A percentile compares a stretch with the other conserved stretches of the same genome.
These are phyloP conservation scores for Graptemys geographica DNA, from an alignment of 2,797 vertebrate genomes.

Conservation along the genomic window DNA sequence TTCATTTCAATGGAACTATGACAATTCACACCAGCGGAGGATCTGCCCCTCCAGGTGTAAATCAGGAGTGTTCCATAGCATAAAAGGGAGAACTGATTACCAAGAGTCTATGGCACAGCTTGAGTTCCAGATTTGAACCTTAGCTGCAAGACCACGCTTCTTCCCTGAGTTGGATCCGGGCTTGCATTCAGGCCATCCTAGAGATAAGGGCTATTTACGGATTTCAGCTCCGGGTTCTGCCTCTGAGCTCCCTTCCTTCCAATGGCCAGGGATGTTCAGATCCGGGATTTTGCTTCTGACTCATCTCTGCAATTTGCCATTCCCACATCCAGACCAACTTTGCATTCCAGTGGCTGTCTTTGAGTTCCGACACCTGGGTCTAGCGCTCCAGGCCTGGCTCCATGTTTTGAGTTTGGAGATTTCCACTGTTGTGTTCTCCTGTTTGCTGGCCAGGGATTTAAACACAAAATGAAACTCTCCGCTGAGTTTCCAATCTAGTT, in stretches of 20 bases:
- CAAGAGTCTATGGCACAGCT: background rate
- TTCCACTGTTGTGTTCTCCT: accelerated
- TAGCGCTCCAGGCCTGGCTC: background rate
- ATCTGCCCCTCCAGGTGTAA: background rate
- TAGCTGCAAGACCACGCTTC: background rate
- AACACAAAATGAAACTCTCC: slow-evolving; percentile 22
- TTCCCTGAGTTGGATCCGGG: background rate
- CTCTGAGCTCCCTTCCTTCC: background rate
- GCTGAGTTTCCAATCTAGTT: slow-evolving; percentile 11
- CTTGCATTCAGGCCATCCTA: background rate
- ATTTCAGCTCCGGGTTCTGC: background rate
- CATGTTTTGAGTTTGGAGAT: background rate
- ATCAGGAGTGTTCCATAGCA: background rate
- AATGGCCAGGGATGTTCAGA: background rate
- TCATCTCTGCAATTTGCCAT: background rate
- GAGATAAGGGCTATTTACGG: background rate
- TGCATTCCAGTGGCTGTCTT: background rate
- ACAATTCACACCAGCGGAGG: background rate
- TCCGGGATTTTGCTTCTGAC: background rate
- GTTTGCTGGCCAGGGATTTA: accelerated
- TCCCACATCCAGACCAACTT: background rate
- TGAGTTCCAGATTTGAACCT: background rate
- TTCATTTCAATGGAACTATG: background rate
- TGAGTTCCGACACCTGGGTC: accelerated
- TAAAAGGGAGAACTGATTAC: background rate